Base-by-base conservation (phyloP, 1,140 invertebrate genomes). In the Carcinoscorpius rotundicauda region DNA sequence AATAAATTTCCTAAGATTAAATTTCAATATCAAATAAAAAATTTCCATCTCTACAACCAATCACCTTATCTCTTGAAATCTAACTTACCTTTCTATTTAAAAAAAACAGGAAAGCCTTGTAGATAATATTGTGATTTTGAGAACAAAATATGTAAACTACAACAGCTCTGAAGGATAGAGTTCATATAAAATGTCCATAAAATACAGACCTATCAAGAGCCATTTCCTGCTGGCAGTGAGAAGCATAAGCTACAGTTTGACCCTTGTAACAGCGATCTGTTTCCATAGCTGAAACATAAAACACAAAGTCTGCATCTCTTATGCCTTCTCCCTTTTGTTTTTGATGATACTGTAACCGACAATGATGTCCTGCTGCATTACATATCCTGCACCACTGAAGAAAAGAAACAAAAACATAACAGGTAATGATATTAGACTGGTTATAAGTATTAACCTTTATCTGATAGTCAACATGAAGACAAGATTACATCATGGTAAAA, bases 151-250 rank as follows among this genome's bases (percentile, higher is more conserved):
- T 29, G 29, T 29, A 29, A 29, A 29, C 29, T 29, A 29, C 29
- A 29, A 29, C 29, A 29, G 29, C 29, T 29, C 29, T 58, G 48
- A 9, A 9, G 11, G 11, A 61, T n/a, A 58, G 52, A 58, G 66
- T 64, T 63, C 50, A 56, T 51, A n/a, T 52, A 51, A 64, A 53
- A 52, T 51, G 2, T 63, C 58, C 29, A 29, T 29, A 29, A 29
- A 29, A 29, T 58, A 66, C 62, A 78, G 77, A 91, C 89, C 92
- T 83, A 79, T 98, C 93, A 60, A 95, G 79, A 48, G 86, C 85
- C 3, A 86, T 83, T 61, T 99, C 97, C 76, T 97, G 93, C 76
- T 98, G 96, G 76, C 97, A 99, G 76, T 99, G 96, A 4, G 94
- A 94, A 9, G 97, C 97, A 79, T 98, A 99, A 0, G 96, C 96